Conservation (phyloP, 2,888 invertebrate species). For the Dusona sp. region DNA sequence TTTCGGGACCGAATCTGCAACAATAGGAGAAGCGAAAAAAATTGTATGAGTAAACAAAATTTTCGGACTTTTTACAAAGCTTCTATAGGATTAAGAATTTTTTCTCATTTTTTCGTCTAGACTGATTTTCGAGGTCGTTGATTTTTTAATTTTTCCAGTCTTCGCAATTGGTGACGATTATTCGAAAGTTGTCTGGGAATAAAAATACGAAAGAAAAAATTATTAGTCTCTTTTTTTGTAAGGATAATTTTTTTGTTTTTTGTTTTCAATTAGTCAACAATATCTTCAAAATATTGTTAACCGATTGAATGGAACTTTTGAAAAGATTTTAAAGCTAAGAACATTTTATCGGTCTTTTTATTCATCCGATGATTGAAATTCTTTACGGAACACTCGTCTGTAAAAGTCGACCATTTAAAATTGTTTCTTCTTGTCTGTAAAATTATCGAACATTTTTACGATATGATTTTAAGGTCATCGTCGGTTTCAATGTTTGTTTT, state of each 20-base stretch:
- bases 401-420: no score
- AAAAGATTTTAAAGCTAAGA: background rate
- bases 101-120: background rate
- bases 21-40: slow-evolving; percentile 46
- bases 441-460: background rate
- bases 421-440: background rate
- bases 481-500: background rate
- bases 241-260: background rate
- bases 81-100: background rate
- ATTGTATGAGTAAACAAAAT: background rate
- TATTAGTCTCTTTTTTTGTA: background rate
- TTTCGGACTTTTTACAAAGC: background rate
- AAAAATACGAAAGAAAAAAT: background rate
- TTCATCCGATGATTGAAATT: background rate
- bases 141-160: background rate
- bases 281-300: background rate
- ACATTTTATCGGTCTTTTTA: background rate
- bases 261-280: background rate
- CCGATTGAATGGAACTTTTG: no score
- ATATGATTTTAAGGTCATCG: background rate
- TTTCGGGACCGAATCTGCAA: slow-evolving; percentile 76
- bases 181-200: background rate
- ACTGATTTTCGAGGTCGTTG: background rate
- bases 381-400: background rate
- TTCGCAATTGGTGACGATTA: background rate